Evolutionary conservation across 2,797 vertebrate species (phyloP).

Genomic region (Oryzias dopingdopingensis): DNA sequence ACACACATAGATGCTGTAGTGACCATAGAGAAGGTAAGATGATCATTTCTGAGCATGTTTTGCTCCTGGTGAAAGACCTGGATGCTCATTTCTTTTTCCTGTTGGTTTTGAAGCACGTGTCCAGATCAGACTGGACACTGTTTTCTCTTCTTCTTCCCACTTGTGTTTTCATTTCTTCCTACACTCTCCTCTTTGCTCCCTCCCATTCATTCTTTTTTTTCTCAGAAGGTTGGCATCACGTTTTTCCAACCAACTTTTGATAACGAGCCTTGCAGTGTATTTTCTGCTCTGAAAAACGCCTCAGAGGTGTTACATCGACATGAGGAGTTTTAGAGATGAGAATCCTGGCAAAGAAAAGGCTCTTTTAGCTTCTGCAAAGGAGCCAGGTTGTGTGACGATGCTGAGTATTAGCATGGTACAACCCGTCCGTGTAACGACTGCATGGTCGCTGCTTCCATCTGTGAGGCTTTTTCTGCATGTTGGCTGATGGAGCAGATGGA

Average conservation of each 20-base stretch:
- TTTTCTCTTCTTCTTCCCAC: constrained; percentile 50
- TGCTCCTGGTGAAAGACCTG: constrained; percentile 14
- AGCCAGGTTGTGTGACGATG: constrained; percentile 42
- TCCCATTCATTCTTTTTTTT: constrained; percentile 1
- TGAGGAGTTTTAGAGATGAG: constrained; percentile 42
- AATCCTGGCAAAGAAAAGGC: constrained; percentile 50
- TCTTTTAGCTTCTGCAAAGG: constrained; percentile 50
- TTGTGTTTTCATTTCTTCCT: constrained; percentile 45
- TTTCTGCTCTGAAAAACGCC: constrained; percentile 20
- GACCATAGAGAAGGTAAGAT: constrained; percentile 8
- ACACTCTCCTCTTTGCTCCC: constrained; percentile 44
- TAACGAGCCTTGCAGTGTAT: constrained; percentile 19
- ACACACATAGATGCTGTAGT: constrained; percentile 1
- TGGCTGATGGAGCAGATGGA: constrained; percentile 62
- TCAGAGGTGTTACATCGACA: constrained; percentile 39
- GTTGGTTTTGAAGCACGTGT: constrained; percentile 33
- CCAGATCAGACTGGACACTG: constrained; percentile 26
- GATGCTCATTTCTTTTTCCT: constrained; percentile 6
- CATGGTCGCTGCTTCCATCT: constrained; percentile 30
- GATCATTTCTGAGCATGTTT: constrained; percentile 14
- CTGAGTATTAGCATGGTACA: constrained; percentile 55
- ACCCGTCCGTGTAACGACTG: constrained; percentile 36
- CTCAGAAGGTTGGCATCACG: background rate
- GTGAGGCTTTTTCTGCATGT: constrained; percentile 30
- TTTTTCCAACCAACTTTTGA: background rate